Base-by-base conservation (phyloP, 2,113 vertebrate species). In the Siphamia tubifer region DNA sequence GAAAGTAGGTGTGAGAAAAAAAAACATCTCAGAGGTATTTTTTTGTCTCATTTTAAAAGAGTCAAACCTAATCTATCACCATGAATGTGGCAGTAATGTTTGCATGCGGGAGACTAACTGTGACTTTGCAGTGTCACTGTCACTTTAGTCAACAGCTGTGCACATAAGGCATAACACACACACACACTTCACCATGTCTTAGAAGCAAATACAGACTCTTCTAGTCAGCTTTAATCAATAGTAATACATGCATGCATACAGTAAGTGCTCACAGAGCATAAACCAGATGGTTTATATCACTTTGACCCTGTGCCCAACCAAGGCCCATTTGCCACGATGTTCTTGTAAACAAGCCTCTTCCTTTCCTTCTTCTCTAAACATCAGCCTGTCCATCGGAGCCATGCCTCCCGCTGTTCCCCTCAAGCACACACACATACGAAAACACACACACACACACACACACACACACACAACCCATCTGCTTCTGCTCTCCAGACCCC, bases 391-490 rank as follows among this genome's bases (percentile, higher is more conserved):
- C 78, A 38, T 61, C 39, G 40, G 9, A 6, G 32, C 53, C 55
- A 38, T 10, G 25, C 70, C 68, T 68, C 74, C 67, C 8, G 42
- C 71, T 78, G 72, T 66, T 74, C 6, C 52, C 61, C 84, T 53
- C 19, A 32, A 53, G 57, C 35, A 52, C n/a, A 67, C 62, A 64
- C 49, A 49, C 49, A 66, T 49, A 63, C 55, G 35, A 56, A 49
- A 61, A 57, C 54, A 65, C 70, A 75, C 47, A 49, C 42, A 69
- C 64, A 72, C 57, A 49, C 61, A 57, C 54, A 65, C 70, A 75
- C 47, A 49, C 42, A 69, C 64, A 72, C 57, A 70, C 49, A 75
- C 49, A 47, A 76, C 72, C 85, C 85, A 91, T 91, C 84, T 90
- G 85, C 79, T 54, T 73, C 76, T 52, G 38, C 74, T 85, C 72